Conservation (phyloP, 1,140 invertebrate species). For the Brachionus plicatilis region DNA sequence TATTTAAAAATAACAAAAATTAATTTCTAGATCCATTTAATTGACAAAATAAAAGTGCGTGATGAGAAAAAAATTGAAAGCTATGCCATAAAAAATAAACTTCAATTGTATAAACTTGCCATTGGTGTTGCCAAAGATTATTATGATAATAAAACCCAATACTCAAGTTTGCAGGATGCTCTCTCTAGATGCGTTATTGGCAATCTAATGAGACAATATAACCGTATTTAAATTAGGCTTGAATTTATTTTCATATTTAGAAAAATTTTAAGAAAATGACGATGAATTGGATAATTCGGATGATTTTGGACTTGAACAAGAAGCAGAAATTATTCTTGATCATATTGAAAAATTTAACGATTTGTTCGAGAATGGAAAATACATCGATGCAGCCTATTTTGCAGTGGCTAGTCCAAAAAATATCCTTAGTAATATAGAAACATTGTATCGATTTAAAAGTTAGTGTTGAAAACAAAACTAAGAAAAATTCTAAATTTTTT, state of each 20-base stretch:
- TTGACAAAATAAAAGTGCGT: constrained; percentile 40
- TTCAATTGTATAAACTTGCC: constrained; percentile 19
- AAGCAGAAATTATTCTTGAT: constrained; percentile 55
- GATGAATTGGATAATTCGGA: constrained; percentile 41
- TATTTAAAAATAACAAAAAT: constrained; percentile 2
- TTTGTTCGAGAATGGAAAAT: constrained; percentile 53
- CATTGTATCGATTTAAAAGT: constrained; percentile 54
- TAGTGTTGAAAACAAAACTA: background rate
- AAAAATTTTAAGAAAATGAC: constrained; percentile 40
- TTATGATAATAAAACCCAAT: constrained; percentile 48
- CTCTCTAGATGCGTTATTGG: background rate
- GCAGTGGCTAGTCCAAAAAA: constrained; percentile 55
- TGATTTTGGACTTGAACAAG: constrained; percentile 48
- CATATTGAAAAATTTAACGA: constrained; percentile 57
- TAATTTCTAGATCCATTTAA: constrained; percentile 45
- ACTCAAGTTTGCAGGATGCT: constrained; percentile 48
- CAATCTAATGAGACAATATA: background rate
- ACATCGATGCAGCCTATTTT: constrained; percentile 54
- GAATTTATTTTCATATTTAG: background rate
- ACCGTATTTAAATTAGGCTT: background rate
- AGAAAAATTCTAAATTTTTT: background rate
- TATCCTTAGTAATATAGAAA: constrained; percentile 52
- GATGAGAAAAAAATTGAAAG: constrained; percentile 39
- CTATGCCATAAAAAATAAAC: constrained; percentile 34
- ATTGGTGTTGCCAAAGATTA: background rate